Percentiles rank a stretch among this genome's conserved stretches.
These are phyloP conservation scores for Myopa testacea DNA, from an alignment of 2,888 invertebrate genomes.

Conservation along the genomic window DNA sequence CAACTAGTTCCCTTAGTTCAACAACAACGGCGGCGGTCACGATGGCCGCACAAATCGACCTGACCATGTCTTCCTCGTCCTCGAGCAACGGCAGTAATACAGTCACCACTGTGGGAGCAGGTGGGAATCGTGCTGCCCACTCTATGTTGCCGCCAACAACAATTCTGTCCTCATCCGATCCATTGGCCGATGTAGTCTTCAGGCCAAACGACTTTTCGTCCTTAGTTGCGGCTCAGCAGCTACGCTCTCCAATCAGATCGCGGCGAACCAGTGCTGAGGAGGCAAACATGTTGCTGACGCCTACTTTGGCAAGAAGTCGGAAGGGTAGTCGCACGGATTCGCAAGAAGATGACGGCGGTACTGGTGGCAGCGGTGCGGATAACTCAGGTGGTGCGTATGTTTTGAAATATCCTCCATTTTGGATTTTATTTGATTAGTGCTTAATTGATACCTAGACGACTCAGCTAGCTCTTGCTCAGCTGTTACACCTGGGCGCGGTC, in stretches of 20 bases:
- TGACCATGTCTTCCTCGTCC: slow-evolving; percentile 60
- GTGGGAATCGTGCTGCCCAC: slow-evolving; percentile 43
- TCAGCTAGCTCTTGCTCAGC: slow-evolving; percentile 47
- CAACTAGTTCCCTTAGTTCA: slow-evolving; percentile 44
- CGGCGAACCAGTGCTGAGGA: slow-evolving; percentile 41
- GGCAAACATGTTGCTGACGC: slow-evolving; percentile 27
- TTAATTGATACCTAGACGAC: slow-evolving; percentile 46
- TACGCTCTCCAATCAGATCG: slow-evolving; percentile 49
- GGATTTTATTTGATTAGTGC: slow-evolving; percentile 17
- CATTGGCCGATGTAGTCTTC: slow-evolving; percentile 61
- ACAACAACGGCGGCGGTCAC: slow-evolving; percentile 47
- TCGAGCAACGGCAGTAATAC: slow-evolving; percentile 56
- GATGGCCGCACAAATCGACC: slow-evolving; percentile 58
- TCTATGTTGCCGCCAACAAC: slow-evolving; percentile 63
- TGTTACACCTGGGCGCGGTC: slow-evolving; percentile 52
- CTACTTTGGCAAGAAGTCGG: slow-evolving; percentile 41
- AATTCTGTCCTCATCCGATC: slow-evolving; percentile 63
- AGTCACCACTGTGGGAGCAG: slow-evolving; percentile 48
- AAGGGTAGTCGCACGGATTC: slow-evolving; percentile 53
- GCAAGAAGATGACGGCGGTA: slow-evolving; percentile 54
- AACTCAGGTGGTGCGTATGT: slow-evolving; percentile 57
- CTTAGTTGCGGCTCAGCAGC: slow-evolving; percentile 60
- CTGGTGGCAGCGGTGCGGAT: slow-evolving; percentile 52
- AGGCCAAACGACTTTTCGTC: slow-evolving; percentile 67
- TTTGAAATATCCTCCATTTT: slow-evolving; percentile 19